Percentiles rank a stretch among this genome's conserved stretches.
These are phyloP conservation scores for Lanistes nyassanus DNA, from an alignment of 1,140 invertebrate species.

Conservation along the genomic window DNA sequence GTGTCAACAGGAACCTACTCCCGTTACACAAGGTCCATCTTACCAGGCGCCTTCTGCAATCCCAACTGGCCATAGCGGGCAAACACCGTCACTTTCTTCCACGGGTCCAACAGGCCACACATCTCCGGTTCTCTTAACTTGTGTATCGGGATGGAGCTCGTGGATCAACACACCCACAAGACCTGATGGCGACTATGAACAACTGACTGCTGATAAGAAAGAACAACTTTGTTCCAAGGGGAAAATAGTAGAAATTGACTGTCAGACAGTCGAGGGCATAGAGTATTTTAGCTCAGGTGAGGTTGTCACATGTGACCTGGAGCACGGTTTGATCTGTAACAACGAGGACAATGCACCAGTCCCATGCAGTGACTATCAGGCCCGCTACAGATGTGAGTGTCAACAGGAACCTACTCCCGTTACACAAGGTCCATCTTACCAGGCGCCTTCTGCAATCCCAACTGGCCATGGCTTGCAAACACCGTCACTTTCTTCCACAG, in stretches of 20 bases:
- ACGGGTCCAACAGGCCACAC: neutral
- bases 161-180: constrained; percentile 42
- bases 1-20: neutral
- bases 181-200: constrained; percentile 40
- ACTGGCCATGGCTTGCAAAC: neutral
- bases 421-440: constrained; percentile 2
- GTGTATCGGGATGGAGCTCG: constrained; percentile 32
- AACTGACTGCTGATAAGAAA: constrained; percentile 31
- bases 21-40: neutral
- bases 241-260: constrained; percentile 44
- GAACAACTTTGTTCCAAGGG: constrained; percentile 42
- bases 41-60: neutral
- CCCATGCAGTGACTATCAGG: constrained; percentile 64
- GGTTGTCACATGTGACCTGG: constrained; percentile 41
- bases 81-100: neutral
- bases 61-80: constrained; percentile 34
- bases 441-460: constrained; percentile 13
- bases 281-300: constrained; percentile 40
- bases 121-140: constrained; percentile 18
- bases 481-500: constrained; percentile 18
- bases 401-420: constrained; percentile 31
- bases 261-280: constrained; percentile 34
- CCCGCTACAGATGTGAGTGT: constrained; percentile 65
- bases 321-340: constrained; percentile 40
- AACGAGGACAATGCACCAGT: constrained; percentile 44